Percentiles rank a stretch among this genome's conserved stretches.
phyloP scores from a whole-genome alignment of 2,888 invertebrate genomes.

The Escarpia spicata region DNA sequence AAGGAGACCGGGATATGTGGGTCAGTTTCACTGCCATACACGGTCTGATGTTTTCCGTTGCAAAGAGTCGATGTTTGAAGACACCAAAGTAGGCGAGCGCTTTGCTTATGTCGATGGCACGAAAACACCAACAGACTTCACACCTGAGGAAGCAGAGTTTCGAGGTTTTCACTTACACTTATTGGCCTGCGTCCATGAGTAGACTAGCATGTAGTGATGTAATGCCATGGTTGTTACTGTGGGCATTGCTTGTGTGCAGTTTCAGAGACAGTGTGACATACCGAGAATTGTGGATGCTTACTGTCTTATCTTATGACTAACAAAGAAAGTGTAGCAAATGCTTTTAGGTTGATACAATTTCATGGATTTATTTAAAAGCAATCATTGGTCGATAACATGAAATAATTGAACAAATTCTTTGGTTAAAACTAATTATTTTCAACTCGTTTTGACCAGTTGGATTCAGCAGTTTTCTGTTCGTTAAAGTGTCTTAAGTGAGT shows the following conservation, averaged over 20 bases:
- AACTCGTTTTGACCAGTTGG: background rate
- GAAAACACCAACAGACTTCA: constrained; percentile 38
- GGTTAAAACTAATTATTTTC: background rate
- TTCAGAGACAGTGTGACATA: background rate
- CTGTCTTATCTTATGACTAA: background rate
- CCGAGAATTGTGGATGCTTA: background rate
- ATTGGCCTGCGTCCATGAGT: background rate
- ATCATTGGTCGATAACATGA: background rate
- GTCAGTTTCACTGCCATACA: background rate
- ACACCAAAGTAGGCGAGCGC: constrained; percentile 41
- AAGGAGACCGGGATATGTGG: background rate
- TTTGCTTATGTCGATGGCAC: constrained; percentile 42
- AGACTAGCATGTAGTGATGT: background rate
- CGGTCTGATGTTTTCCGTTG: background rate
- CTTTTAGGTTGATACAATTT: background rate
- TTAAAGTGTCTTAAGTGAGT: background rate
- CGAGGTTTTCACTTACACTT: background rate
- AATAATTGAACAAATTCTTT: background rate
- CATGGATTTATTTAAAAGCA: background rate
- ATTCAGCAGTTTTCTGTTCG: background rate
- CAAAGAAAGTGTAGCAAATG: background rate
- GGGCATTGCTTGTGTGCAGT: background rate
- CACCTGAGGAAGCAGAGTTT: constrained; percentile 1
- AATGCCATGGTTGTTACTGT: background rate
- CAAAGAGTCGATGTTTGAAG: constrained; percentile 37